Evolutionary conservation across 2,113 vertebrate genomes (phyloP), one percentile per base, ranked within the genome.

Genomic region (Drymodes brunneopygia): DNA sequence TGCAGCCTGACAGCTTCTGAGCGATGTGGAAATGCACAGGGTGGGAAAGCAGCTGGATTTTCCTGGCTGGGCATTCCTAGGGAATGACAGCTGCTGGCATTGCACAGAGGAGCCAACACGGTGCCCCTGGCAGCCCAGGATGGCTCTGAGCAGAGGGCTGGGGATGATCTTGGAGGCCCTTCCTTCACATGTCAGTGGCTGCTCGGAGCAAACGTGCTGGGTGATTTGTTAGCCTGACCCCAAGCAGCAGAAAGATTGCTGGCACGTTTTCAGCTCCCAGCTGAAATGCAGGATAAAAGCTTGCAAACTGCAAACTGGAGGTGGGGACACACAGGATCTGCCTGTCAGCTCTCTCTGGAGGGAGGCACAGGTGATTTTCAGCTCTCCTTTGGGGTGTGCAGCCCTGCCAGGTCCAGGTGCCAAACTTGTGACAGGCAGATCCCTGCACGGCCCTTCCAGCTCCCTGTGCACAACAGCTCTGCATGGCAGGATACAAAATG

Each of bases 401-500:
- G 48, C 56, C 2, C 33, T 77, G 31, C 48, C 58, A 42, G n/a
- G 10, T 66, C 91, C 75, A 13, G 5, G 0, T 15, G 75, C 60
- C 81, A 91, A 47, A 53, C 7, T 15, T 22, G 61, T 36, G 73
- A 35, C 47, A 57, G 48, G 16, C 81, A 91, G 78, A 82, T 47
- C 87, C 54, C 70, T 23, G 45, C 35, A 12, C 0, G 12, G 53
- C 54, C 90, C 92, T 50, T 54, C 58, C 94, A 94, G 78, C 62
- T 58, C 36, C 78, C 80, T 16, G 8, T 78, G 64, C 47, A 83
- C 60, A 92, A 78, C 88, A 87, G 66, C 50, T 35, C 15, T 8
- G 7, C 81, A 88, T 90, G 94, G 82, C 87, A 90, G 94, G 84
- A 94, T 85, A 3, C 78, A 90, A 95, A 96, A 92, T 93, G 85